These are phyloP conservation scores for Cerceris ruficornis DNA, from an alignment of 2,888 invertebrate species.

Conservation along the genomic window DNA sequence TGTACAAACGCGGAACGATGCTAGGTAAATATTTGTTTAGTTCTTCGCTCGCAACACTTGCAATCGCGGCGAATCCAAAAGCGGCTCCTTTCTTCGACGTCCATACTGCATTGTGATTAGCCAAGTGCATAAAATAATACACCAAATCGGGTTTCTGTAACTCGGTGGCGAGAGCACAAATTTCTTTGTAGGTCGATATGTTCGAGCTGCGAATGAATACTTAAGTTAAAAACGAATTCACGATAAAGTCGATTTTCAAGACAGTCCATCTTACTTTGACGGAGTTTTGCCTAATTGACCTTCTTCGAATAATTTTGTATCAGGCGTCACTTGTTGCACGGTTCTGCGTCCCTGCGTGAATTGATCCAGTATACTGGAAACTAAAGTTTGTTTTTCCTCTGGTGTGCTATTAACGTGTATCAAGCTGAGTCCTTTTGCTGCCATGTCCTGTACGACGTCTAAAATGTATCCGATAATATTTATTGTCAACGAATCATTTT, in stretches of 20 bases:
- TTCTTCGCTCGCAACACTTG: conserved; percentile 91
- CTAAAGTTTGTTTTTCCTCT: conserved; percentile 87
- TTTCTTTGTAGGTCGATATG: conserved; percentile 95
- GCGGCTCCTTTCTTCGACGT: conserved; percentile 97
- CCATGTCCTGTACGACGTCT: conserved; percentile 97
- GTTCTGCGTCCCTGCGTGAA: conserved; percentile 90
- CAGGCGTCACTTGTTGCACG: conserved; percentile 89
- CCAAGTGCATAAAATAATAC: conserved; percentile 97
- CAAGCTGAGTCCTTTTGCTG: conserved; percentile 94
- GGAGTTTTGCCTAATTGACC: conserved; percentile 93
- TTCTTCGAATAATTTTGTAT: conserved; percentile 94
- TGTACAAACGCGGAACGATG: conserved; percentile 93
- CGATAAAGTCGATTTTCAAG: background rate
- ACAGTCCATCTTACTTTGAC: conserved; percentile 86
- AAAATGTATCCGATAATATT: conserved; percentile 26
- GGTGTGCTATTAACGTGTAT: conserved; percentile 92
- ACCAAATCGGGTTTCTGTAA: conserved; percentile 97
- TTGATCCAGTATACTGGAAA: conserved; percentile 91
- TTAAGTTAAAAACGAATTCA: background rate
- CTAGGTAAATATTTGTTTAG: conserved; percentile 91
- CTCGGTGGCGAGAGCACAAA: conserved; percentile 96
- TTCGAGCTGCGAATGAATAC: conserved; percentile 87
- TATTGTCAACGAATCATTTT: background rate
- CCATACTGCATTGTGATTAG: conserved; percentile 97
- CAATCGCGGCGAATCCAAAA: conserved; percentile 94